Conservation (phyloP, 1,140 invertebrate genomes). For the Bombus waltoni region DNA sequence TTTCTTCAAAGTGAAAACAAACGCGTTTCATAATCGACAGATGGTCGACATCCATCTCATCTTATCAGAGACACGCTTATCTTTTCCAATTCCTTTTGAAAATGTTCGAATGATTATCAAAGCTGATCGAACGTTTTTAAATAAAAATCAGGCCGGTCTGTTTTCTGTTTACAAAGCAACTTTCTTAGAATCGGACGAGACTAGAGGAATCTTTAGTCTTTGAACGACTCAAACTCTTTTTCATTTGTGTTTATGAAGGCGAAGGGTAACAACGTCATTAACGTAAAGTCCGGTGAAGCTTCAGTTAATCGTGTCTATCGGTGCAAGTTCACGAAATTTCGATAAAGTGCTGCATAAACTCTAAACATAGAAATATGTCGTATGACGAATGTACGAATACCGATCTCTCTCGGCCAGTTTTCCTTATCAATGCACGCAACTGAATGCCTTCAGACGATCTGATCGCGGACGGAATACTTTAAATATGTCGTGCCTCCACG, state of each 20-base stretch:
- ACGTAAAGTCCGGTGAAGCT: not conserved
- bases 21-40: not conserved
- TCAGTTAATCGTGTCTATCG: not conserved
- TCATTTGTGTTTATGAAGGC: not conserved
- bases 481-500: slow-evolving; percentile 52
- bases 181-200: not conserved
- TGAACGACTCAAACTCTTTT: not conserved
- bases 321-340: not conserved
- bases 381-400: slow-evolving; percentile 63
- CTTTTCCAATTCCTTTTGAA: not conserved
- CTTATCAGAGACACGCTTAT: not conserved
- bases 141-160: not conserved
- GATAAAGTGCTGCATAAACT: not conserved
- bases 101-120: not conserved
- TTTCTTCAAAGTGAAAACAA: not conserved
- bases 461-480: slow-evolving; percentile 61
- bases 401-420: not conserved
- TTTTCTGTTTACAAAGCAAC: not conserved
- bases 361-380: slow-evolving; percentile 38
- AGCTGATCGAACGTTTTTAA: not conserved
- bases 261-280: not conserved
- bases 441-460: slow-evolving; percentile 53
- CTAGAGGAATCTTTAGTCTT: not conserved
- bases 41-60: not conserved
- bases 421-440: slow-evolving; percentile 69